These are phyloP conservation scores for Petroica traversi DNA, from an alignment of 2,113 vertebrate species.

Conservation along the genomic window DNA sequence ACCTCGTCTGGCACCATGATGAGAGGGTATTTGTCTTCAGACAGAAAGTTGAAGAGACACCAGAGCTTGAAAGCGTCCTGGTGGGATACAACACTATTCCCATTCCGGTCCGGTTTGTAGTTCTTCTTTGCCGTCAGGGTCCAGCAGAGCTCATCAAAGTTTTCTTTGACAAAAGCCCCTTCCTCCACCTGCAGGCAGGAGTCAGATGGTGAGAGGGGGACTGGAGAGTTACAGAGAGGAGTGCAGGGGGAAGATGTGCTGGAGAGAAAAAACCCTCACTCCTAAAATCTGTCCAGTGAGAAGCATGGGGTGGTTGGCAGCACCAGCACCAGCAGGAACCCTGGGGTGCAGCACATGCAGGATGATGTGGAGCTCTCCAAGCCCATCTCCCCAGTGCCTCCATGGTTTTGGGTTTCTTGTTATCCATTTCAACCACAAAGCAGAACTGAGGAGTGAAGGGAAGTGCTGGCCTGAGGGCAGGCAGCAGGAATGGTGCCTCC, in stretches of 20 bases:
- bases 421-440: background rate
- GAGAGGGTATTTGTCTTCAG: conserved; percentile 94
- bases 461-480: background rate
- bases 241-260: background rate
- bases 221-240: background rate
- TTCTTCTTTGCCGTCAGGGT: conserved; percentile 96
- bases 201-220: background rate
- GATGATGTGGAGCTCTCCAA: background rate
- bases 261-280: background rate
- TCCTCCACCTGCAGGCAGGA: conserved; percentile 83
- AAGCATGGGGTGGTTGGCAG: background rate
- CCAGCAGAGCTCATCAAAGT: conserved; percentile 95
- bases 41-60: conserved; percentile 98
- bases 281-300: background rate
- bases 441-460: background rate
- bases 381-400: background rate
- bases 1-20: conserved; percentile 96
- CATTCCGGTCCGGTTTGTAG: conserved; percentile 81
- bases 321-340: background rate
- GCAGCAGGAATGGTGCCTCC: background rate
- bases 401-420: background rate
- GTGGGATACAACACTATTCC: conserved; percentile 77
- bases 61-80: conserved; percentile 91
- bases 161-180: conserved; percentile 89
- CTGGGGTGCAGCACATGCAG: background rate